Base-by-base conservation (phyloP, 2,888 invertebrate species). In the Tridacna crocea region DNA sequence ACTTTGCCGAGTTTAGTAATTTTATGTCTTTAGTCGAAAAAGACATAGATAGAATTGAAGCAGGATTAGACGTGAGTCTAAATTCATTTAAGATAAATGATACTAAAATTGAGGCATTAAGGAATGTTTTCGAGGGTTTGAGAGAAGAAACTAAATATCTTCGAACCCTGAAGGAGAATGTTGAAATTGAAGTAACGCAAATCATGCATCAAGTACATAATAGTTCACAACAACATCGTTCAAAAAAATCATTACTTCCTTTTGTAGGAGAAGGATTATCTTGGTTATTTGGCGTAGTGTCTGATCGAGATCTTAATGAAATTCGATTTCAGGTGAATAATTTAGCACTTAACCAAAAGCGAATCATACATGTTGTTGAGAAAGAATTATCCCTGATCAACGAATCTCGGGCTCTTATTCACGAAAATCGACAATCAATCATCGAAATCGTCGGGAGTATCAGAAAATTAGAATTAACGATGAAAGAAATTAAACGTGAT, bases 321-420 rank as follows among this genome's bases (percentile, higher is more conserved):
- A 65, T 65, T 24, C 6, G 11, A 22, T 11, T 11, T 26, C 63
- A 65, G 11, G 17, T 65, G 6, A 11, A 24, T 11, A 24, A 6
- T 6, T 27, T 65, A 26, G 63, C 24, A 6, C 19, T 22, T 22
- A 65, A 22, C 17, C 63, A 65, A 65, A 65, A 65, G 27, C 22
- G 26, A 65, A 17, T 65, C 8, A 65, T 65, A 65, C 63, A 65
- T 65, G 63, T 65, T 26, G 63, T 65, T 22, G 63, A 65, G 17
- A 12, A 65, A 65, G 13, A 11, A 6, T 15, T 65, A 11, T 24
- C 63, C 13, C 6, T 65, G 3, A 65, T 65, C 3, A 65, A 65
- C 15, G 63, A 26, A 17, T 65, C 27, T 22, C 10, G 26, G 10
- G 10, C n/a, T 10, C n/a, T 60, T 13, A 65, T 65, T 6, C 22